Conservation (phyloP, 2,113 vertebrate genomes). For the Zapornia atra region DNA sequence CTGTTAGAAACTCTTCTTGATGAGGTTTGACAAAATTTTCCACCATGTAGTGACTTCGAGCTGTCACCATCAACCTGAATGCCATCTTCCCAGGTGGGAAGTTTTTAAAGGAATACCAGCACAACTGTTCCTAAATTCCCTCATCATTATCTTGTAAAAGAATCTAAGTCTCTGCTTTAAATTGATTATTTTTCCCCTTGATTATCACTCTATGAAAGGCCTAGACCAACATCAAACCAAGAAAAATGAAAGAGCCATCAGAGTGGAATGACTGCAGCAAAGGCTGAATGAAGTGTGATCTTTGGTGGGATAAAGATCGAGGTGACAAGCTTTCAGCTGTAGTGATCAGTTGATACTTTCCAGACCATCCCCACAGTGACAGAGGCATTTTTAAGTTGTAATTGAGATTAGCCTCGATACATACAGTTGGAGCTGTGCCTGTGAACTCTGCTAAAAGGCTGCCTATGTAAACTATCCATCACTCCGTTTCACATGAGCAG, state of each 20-base stretch:
- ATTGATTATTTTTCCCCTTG: background rate
- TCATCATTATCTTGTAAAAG: background rate
- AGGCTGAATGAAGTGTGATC: background rate
- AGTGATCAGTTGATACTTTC: background rate
- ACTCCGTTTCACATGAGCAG: conserved; percentile 16
- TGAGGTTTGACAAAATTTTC: background rate
- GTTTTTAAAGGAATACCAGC: background rate
- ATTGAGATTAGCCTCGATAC: conserved; percentile 41
- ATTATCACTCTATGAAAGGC: background rate
- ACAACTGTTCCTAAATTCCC: background rate
- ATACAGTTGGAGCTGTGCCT: conserved; percentile 14
- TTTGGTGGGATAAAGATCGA: conserved; percentile 23
- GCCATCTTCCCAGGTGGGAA: background rate
- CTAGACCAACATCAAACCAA: background rate
- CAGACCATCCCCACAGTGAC: background rate
- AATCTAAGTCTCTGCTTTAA: background rate
- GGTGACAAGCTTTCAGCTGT: conserved; percentile 5
- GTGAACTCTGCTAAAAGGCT: conserved; percentile 29
- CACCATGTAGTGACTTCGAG: background rate
- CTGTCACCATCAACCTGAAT: background rate
- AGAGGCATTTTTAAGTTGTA: conserved; percentile 54
- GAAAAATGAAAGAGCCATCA: background rate
- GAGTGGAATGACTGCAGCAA: background rate
- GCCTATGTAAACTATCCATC: conserved; percentile 20
- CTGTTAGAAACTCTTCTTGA: background rate